Conservation (phyloP, 1,140 invertebrate genomes). For the Armadillidium nasatum region DNA sequence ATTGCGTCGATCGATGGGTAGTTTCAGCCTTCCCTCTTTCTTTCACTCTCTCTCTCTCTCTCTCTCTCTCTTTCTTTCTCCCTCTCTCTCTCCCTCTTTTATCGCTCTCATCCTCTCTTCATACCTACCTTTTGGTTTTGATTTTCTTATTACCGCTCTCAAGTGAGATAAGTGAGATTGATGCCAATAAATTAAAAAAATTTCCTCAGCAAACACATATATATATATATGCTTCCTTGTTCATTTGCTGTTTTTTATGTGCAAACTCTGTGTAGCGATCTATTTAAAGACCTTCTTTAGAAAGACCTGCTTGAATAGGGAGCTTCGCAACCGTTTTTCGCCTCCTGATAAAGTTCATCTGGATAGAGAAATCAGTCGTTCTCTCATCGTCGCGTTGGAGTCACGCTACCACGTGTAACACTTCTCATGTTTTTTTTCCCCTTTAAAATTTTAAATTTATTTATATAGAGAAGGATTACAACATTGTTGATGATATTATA, state of each 20-base stretch:
- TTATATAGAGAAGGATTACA: too few species aligned
- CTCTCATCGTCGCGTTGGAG: background rate
- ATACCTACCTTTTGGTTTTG: too few species aligned
- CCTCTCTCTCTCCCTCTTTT: background rate
- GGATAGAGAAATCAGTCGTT: background rate
- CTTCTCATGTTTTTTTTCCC: background rate
- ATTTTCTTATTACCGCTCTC: too few species aligned
- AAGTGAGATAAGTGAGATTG: too few species aligned
- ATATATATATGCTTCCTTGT: too few species aligned
- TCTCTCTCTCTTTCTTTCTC: constrained; percentile 1
- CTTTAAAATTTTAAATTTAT: too few species aligned
- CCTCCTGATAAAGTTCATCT: background rate
- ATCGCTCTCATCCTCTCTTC: background rate
- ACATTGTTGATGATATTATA: too few species aligned
- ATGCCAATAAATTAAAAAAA: too few species aligned
- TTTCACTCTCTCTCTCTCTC: background rate
- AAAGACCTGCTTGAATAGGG: constrained; percentile 6
- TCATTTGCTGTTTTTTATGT: background rate
- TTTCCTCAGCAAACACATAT: too few species aligned
- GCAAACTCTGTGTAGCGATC: background rate
- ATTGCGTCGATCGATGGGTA: constrained; percentile 6
- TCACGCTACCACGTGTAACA: background rate
- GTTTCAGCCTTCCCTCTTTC: background rate
- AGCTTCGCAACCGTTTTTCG: background rate
- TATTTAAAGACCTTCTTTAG: constrained; percentile 1